Percentiles rank a stretch among this genome's conserved stretches.
Evolutionary conservation across 2,888 invertebrate genomes (phyloP).

Genomic region (Melinaea menophilus): DNA sequence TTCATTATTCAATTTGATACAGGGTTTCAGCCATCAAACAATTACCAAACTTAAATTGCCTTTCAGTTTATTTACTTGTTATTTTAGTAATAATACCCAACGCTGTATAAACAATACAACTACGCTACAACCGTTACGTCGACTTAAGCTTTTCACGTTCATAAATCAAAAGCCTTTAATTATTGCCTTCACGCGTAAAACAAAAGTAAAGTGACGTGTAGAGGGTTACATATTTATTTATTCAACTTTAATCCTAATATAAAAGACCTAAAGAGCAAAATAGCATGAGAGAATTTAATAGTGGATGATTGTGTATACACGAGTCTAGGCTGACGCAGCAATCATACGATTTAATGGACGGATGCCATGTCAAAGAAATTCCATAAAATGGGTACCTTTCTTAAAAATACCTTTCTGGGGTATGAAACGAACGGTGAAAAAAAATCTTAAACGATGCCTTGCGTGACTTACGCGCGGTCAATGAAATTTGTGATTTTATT

Average conservation of each 20-base stretch:
- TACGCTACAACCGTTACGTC: conserved; percentile 10
- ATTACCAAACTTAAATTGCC: too few species aligned
- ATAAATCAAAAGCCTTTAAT: conserved; percentile 35
- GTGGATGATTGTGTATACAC: conserved; percentile 6
- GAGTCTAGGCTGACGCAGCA: conserved; percentile 48
- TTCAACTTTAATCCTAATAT: conserved; percentile 31
- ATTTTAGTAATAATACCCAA: too few species aligned
- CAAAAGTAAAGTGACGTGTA: conserved; percentile 25
- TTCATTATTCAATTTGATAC: too few species aligned
- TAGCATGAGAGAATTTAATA: conserved; percentile 4
- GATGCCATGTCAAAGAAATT: conserved; percentile 73
- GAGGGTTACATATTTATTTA: neutral
- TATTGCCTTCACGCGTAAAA: conserved; percentile 34
- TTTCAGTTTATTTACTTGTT: too few species aligned
- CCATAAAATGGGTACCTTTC: conserved; percentile 54
- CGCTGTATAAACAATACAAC: neutral
- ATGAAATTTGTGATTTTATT: conserved; percentile 44
- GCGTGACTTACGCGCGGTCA: conserved; percentile 68
- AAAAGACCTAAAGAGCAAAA: neutral
- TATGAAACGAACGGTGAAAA: conserved; percentile 52
- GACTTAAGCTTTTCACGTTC: conserved; percentile 12
- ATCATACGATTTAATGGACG: conserved; percentile 68
- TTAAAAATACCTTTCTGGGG: conserved; percentile 46
- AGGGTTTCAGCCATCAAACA: too few species aligned
- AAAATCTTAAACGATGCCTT: conserved; percentile 69